Percentiles rank a stretch among this genome's conserved stretches.
Evolutionary conservation across 2,113 vertebrate species (phyloP).

Genomic region (Struthio camelus): DNA sequence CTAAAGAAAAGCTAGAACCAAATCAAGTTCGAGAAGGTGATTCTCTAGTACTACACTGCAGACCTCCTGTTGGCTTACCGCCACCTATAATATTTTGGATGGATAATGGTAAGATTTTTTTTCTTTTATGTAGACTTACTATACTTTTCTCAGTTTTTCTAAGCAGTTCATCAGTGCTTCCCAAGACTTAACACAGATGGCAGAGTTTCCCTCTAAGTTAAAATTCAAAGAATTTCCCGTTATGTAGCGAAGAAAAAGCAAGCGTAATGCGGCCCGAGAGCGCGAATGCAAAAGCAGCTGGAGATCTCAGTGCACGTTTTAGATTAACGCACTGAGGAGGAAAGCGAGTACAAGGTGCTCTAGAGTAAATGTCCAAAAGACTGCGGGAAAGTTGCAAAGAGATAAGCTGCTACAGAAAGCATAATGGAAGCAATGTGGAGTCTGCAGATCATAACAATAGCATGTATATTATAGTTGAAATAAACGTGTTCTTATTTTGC

Average conservation of each 20-base stretch:
- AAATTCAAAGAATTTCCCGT: conserved; percentile 12
- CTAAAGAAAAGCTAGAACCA: conserved; percentile 91
- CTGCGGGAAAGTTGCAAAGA: not conserved
- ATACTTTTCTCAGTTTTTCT: not conserved
- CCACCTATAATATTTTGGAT: conserved; percentile 99
- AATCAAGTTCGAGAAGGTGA: conserved; percentile 85
- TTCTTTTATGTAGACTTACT: not conserved
- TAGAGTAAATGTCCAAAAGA: not conserved
- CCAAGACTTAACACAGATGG: not conserved
- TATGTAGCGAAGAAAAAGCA: not conserved
- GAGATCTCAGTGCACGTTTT: not conserved
- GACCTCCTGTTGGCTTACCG: conserved; percentile 92
- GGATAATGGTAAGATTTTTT: conserved; percentile 90
- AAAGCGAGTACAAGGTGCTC: not conserved
- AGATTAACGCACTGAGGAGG: not conserved
- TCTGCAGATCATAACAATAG: not conserved
- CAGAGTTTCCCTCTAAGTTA: not conserved
- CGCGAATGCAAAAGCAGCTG: not conserved
- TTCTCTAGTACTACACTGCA: conserved; percentile 86
- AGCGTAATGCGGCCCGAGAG: not conserved
- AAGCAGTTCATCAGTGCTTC: not conserved
- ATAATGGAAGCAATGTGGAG: not conserved
- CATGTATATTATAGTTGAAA: not conserved
- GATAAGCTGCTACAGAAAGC: not conserved
- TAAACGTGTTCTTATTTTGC: conserved; percentile 30